phyloP scores from a whole-genome alignment of 1,140 invertebrate genomes.

The Drosophila neocordata region DNA sequence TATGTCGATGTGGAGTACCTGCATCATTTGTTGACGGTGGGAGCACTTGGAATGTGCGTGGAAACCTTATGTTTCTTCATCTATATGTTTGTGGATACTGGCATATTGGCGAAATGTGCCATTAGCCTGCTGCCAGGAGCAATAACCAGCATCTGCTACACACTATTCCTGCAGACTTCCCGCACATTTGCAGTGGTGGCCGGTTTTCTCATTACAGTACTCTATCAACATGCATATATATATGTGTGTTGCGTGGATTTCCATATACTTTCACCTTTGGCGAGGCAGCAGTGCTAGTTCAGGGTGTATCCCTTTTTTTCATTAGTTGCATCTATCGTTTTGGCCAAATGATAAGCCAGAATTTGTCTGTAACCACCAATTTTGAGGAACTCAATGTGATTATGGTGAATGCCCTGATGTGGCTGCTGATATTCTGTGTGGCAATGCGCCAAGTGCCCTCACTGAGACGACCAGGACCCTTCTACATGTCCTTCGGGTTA shows the following conservation, averaged over 20 bases:
- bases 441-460: constrained; percentile 79
- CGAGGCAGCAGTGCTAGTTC: constrained; percentile 86
- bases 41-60: constrained; percentile 62
- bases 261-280: constrained; percentile 86
- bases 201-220: constrained; percentile 83
- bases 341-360: constrained; percentile 15
- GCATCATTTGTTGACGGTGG: constrained; percentile 56
- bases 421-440: constrained; percentile 83
- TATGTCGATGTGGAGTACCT: constrained; percentile 30
- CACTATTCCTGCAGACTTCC: constrained; percentile 63
- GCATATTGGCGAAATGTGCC: constrained; percentile 33
- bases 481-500: constrained; percentile 83
- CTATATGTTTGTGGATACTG: constrained; percentile 26
- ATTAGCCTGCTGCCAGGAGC: constrained; percentile 58
- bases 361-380: constrained; percentile 53
- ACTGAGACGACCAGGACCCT: constrained; percentile 80
- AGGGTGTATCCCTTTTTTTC: constrained; percentile 85
- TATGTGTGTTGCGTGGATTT: constrained; percentile 84
- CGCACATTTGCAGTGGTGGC: constrained; percentile 83
- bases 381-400: constrained; percentile 85
- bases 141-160: constrained; percentile 36
- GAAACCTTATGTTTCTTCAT: constrained; percentile 59
- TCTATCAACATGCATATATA: constrained; percentile 84
- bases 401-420: constrained; percentile 85
- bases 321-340: constrained; percentile 78